Conservation (phyloP, 1,140 invertebrate genomes). For the Drosophila parvula region DNA sequence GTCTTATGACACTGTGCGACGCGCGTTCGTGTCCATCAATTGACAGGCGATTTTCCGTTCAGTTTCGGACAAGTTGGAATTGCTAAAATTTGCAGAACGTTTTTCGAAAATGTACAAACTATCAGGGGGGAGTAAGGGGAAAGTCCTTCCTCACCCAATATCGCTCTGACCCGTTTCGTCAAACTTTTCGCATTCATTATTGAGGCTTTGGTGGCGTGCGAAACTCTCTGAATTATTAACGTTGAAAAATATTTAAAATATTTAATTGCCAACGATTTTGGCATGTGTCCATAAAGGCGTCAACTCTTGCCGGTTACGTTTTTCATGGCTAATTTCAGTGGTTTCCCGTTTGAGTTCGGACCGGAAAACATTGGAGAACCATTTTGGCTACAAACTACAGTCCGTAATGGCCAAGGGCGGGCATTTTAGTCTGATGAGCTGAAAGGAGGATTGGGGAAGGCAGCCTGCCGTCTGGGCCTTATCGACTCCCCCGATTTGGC, state of each 20-base stretch:
- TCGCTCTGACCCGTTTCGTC: slow-evolving; percentile 13
- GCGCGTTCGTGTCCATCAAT: slow-evolving; percentile 16
- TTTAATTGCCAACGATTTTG: slow-evolving; percentile 60
- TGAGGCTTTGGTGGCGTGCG: slow-evolving; percentile 54
- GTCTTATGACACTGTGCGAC: slow-evolving; percentile 26
- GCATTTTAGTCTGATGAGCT: slow-evolving; percentile 22
- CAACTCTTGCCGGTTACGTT: background rate
- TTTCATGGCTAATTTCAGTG: slow-evolving; percentile 53
- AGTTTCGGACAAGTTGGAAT: slow-evolving; percentile 45
- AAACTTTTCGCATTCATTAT: slow-evolving; percentile 64
- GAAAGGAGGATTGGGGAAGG: background rate
- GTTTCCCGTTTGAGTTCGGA: slow-evolving; percentile 26
- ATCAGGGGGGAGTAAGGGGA: background rate
- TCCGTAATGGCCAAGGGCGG: slow-evolving; percentile 18
- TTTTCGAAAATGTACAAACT: slow-evolving; percentile 39
- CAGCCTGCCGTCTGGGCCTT: slow-evolving; percentile 21
- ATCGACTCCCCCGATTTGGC: slow-evolving; percentile 22
- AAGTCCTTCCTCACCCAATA: too few relatives aligned
- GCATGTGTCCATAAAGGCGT: slow-evolving; percentile 18
- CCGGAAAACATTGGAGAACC: slow-evolving; percentile 45
- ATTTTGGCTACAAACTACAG: slow-evolving; percentile 67
- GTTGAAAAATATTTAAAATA: slow-evolving; percentile 59
- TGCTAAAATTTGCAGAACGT: slow-evolving; percentile 44
- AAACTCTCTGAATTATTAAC: slow-evolving; percentile 71
- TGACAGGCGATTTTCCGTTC: slow-evolving; percentile 44